Evolutionary conservation across 2,113 vertebrate species (phyloP), one percentile per base, ranked within the genome.

Genomic region (Epinephelus cyanopodus): DNA sequence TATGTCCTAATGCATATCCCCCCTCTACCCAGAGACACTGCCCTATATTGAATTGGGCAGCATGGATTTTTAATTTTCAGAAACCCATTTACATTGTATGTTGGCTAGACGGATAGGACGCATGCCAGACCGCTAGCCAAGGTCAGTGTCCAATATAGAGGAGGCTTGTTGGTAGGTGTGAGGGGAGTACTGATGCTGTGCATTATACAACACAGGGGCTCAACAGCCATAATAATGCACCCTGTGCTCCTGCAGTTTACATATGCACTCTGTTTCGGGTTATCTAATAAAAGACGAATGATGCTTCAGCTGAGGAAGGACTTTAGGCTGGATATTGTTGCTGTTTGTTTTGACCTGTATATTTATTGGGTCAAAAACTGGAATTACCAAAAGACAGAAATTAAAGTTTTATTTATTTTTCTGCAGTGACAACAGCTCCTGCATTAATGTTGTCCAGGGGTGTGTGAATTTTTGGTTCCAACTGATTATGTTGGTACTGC

Each of bases 51-150:
- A 90, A 91, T 86, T 88, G 82, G 62, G 75, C 78, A 62, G 74
- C 91, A 93, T 92, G 63, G 85, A 93, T 94, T 94, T 94, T 93
- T 90, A 84, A 94, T 92, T 92, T 92, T 79, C 84, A 86, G 61
- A 93, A 92, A 95, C 67, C 85, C 88, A 84, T 93, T 95, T 94
- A 74, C 81, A 90, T 92, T 70, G 77, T 83, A 91, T 82, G 85
- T 85, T 78, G 82, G 84, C 86, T 71, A 86, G 89, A 92, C 65
- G 6, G 74, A 74, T 23, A 80, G 82, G 84, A 88, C 57, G 60
- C 50, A 48, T 85, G 92, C 82, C 89, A 91, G 85, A 79, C 69
- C 37, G 29, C 66, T 21, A 61, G 33, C 74, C 89, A 93, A 92
- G 89, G 92, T 91, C 87, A 82, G 13, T 48, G 54, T 85, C 87